Evolutionary conservation across 1,140 invertebrate genomes (phyloP).

Genomic region (Metaphire vulgaris): DNA sequence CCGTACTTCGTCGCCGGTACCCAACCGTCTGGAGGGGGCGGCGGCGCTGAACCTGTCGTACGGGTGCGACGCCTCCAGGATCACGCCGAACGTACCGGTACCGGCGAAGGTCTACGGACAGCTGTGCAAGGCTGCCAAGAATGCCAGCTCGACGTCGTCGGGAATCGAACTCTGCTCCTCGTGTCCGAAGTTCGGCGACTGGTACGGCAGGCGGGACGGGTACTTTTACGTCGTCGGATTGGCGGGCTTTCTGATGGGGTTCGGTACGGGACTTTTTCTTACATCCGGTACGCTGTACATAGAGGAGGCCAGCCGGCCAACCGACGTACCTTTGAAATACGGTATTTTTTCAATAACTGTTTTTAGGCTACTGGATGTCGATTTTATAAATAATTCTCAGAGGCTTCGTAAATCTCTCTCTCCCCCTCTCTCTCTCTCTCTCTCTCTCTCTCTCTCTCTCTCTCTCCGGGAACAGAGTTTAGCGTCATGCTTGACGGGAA

Average conservation of each 20-base stretch:
- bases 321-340: not conserved
- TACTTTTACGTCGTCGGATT: not conserved
- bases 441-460: too few species aligned
- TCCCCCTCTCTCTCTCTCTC: too few species aligned
- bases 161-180: not conserved
- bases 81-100: not conserved
- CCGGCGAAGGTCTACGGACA: not conserved
- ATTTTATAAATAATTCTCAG: too few species aligned
- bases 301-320: not conserved
- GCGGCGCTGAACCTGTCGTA: not conserved
- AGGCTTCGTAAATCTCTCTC: too few species aligned
- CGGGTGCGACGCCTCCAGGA: not conserved
- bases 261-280: slow-evolving; percentile 15
- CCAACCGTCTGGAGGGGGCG: too few species aligned
- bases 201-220: not conserved
- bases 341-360: too few species aligned
- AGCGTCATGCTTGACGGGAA: too few species aligned
- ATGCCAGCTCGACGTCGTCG: not conserved
- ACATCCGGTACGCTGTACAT: slow-evolving; percentile 14
- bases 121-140: not conserved
- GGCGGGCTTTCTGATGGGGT: slow-evolving; percentile 12
- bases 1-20: slow-evolving; percentile 7
- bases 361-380: too few species aligned
- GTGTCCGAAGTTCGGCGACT: not conserved
- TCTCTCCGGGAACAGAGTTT: too few species aligned